Percentiles rank a stretch among this genome's conserved stretches.
These are phyloP conservation scores for Streptopelia turtur DNA, from an alignment of 2,797 vertebrate species.

Conservation along the genomic window DNA sequence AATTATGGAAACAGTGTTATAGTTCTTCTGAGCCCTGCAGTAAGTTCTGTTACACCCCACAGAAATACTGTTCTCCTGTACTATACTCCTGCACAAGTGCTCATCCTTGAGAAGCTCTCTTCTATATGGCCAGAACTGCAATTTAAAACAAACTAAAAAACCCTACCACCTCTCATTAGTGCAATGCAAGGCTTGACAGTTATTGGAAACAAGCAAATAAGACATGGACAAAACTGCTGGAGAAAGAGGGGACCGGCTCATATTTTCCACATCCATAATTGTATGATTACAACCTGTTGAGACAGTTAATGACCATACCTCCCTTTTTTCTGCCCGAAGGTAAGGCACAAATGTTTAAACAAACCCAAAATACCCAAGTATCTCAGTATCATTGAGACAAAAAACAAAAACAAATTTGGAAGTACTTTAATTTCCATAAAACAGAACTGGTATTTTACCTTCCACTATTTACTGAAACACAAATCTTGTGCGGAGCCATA, in stretches of 20 bases:
- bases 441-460: neutral
- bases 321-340: neutral
- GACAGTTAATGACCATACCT: neutral
- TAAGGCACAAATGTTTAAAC: neutral
- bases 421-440: neutral
- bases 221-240: neutral
- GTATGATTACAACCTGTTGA: neutral
- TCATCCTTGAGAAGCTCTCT: neutral
- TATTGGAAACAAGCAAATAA: neutral
- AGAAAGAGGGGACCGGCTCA: neutral
- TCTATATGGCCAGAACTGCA: neutral
- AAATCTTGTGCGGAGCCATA: accelerated
- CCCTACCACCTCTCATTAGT: too few relatives aligned
- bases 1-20: neutral
- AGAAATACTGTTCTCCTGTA: neutral
- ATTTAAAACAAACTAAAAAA: neutral
- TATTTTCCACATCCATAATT: neutral
- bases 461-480: neutral
- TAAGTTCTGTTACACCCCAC: neutral
- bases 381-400: neutral
- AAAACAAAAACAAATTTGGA: neutral
- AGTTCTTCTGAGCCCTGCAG: neutral
- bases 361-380: neutral
- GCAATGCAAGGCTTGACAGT: neutral
- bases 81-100: neutral